Evolutionary conservation across 2,113 vertebrate species (phyloP).

Genomic region (Lophius piscatorius): DNA sequence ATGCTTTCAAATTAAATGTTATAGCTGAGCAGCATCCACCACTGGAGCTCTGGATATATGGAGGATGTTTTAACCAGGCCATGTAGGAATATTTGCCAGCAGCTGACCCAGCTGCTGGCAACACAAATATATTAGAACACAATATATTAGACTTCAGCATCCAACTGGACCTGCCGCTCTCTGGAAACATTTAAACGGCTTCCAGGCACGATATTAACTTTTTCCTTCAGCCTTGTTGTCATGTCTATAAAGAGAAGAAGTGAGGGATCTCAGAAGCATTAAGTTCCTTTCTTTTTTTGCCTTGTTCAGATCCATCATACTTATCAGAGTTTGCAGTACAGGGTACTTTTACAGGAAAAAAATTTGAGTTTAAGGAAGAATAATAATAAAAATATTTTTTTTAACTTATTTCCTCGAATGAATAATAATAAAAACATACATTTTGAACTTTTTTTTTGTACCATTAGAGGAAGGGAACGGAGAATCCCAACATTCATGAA

Average conservation of each 20-base stretch:
- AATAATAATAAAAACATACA: too few relatives aligned
- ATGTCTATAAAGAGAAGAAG: conserved; percentile 3
- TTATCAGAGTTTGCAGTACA: neutral
- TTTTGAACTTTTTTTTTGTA: too few relatives aligned
- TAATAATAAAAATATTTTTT: neutral
- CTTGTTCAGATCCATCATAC: conserved; percentile 7
- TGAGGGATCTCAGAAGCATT: neutral
- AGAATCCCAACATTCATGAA: too few relatives aligned
- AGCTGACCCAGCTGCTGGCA: conserved; percentile 21
- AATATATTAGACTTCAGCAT: conserved; percentile 3
- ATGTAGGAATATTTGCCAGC: conserved; percentile 31
- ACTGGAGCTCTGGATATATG: conserved; percentile 19
- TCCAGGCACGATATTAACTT: conserved; percentile 7
- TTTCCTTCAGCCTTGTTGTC: conserved; percentile 11
- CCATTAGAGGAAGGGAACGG: too few relatives aligned
- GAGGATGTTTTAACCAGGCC: conserved; percentile 39
- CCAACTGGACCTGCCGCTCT: conserved; percentile 18
- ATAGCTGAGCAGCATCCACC: conserved; percentile 15
- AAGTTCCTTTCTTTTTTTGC: neutral
- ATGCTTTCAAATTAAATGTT: conserved; percentile 55
- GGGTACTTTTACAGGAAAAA: too few relatives aligned
- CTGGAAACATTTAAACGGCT: conserved; percentile 13
- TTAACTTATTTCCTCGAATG: neutral
- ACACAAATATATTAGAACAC: conserved; percentile 26
- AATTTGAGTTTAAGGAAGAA: neutral